Conservation (phyloP, 2,888 invertebrate species). For the Himalopsyche japonica region DNA sequence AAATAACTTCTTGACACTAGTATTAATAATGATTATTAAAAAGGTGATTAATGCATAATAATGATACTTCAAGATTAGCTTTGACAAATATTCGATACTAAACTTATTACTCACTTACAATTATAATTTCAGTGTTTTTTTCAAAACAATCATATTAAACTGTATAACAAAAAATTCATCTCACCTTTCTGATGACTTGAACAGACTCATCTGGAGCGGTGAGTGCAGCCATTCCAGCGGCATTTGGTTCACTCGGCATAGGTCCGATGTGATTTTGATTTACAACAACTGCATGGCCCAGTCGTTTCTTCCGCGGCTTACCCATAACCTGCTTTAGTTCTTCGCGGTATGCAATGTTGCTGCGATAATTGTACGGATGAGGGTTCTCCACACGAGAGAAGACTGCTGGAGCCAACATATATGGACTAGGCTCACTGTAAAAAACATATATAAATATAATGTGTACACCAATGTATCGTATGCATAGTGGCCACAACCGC, state of each 20-base stretch:
- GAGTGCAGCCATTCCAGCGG: constrained; percentile 61
- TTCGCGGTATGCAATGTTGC: constrained; percentile 47
- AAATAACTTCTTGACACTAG: too few relatives aligned
- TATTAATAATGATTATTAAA: too few relatives aligned
- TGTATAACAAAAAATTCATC: background rate
- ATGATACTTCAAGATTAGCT: too few relatives aligned
- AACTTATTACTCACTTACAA: too few relatives aligned
- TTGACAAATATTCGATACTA: too few relatives aligned
- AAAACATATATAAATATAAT: background rate
- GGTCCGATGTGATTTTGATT: constrained; percentile 64
- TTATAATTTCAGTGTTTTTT: too few relatives aligned
- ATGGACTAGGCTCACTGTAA: constrained; percentile 40
- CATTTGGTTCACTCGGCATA: constrained; percentile 66
- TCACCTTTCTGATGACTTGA: constrained; percentile 55
- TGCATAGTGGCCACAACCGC: background rate
- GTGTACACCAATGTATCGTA: background rate
- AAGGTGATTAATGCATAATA: too few relatives aligned
- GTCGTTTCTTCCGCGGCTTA: constrained; percentile 60
- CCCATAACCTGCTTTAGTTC: constrained; percentile 48
- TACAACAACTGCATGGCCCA: constrained; percentile 65
- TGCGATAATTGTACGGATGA: constrained; percentile 51
- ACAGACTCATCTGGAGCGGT: constrained; percentile 52
- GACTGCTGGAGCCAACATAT: constrained; percentile 74
- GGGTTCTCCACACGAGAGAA: constrained; percentile 78
- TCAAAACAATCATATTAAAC: too few relatives aligned